Base-by-base conservation (phyloP, 2,113 vertebrate genomes). In the Clarias batrachus region DNA sequence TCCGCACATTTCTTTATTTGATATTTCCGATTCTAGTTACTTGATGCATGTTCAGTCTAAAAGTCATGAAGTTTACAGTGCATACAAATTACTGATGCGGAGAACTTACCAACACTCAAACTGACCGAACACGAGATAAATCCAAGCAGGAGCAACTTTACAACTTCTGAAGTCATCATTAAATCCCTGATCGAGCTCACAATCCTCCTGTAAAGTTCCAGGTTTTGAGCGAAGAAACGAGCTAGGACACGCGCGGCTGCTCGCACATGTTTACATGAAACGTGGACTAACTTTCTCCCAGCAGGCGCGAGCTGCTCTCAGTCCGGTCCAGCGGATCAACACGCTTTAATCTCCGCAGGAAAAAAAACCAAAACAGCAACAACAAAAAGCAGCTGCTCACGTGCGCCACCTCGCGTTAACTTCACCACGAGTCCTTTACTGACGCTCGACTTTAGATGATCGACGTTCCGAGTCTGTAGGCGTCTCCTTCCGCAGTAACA, bases 51-150 rank as follows among this genome's bases (percentile, higher is more conserved):
- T 33, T 33, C 4, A 17, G n/a, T 14, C 27, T 30, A 17, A 74
- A 48, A 73, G 19, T 5, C 37, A 23, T 74, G 25, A 14, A 73
- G 1, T 21, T 78, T 19, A 14, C 37, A 77, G 23, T 77, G 25
- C 56, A 54, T 56, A 57, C 76, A 79, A 14, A 30, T 13, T n/a
- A 73, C 37, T 19, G 41, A 4, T 77, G 11, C 19, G 23, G 9
- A 74, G 4, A 62, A 73, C 85, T 89, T 76, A 89, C 88, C 88
- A 2, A 23, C 25, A 12, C 23, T 23, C 25, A 84, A 19, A 17
- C 12, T 19, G 33, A 80, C 33, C 16, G 37, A 81, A 71, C 74
- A 77, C 48, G 12, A 78, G 56, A 82, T 66, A 80, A 70, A 27
- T 10, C 68, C 85, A 14, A 87, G 4, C 19, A 87, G 4, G 17